Conservation (phyloP, 2,113 vertebrate genomes). For the Rhabdornis inornatus region DNA sequence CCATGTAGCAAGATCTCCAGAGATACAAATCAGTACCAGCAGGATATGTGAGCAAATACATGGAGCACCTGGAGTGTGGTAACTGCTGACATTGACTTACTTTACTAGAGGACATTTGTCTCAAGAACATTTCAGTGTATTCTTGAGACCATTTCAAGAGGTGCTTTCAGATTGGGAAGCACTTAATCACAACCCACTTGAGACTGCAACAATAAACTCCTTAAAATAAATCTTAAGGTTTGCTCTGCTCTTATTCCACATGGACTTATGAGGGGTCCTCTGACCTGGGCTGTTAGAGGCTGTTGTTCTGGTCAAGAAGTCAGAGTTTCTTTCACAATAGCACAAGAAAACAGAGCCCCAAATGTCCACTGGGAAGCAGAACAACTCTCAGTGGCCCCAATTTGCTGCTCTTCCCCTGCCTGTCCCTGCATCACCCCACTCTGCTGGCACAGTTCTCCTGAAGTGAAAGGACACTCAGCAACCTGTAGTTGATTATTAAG, state of each 20-base stretch:
- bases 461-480: neutral
- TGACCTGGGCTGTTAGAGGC: neutral
- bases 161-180: neutral
- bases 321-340: neutral
- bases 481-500: neutral
- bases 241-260: neutral
- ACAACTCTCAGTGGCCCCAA: neutral
- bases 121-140: neutral
- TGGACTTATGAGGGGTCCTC: neutral
- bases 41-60: neutral
- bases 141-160: neutral
- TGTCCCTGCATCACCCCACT: neutral
- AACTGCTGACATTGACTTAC: neutral
- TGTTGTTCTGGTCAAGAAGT: neutral
- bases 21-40: neutral
- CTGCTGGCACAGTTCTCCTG: neutral
- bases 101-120: neutral
- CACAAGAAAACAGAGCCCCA: neutral
- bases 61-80: neutral
- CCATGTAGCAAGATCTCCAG: neutral
- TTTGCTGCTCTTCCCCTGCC: neutral
- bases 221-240: neutral
- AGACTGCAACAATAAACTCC: neutral
- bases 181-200: neutral
- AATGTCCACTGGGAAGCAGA: neutral